A percentile compares a stretch with the other conserved stretches of the same genome.
Conservation (phyloP, 2,113 vertebrate genomes). For the Oreocharis arfaki region DNA sequence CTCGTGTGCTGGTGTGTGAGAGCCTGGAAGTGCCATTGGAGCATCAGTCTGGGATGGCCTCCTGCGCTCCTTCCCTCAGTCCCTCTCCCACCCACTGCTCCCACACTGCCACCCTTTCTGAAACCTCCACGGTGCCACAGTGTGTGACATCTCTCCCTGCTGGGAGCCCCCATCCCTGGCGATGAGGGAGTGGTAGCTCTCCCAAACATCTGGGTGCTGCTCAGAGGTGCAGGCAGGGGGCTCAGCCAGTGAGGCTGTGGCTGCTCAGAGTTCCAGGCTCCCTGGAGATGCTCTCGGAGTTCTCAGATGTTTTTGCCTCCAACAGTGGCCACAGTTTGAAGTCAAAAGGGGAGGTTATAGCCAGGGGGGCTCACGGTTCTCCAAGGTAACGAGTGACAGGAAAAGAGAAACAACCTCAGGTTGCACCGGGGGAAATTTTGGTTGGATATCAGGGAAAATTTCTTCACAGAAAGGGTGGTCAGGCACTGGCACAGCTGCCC, state of each 20-base stretch:
- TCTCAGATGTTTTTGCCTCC: neutral
- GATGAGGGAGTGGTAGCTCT: neutral
- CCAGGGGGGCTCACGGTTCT: fast-evolving
- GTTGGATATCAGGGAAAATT: neutral
- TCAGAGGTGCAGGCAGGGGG: neutral
- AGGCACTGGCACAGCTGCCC: neutral
- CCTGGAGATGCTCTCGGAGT: neutral
- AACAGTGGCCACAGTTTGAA: neutral
- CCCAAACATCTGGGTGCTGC: neutral
- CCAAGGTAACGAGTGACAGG: neutral
- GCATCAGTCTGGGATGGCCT: neutral
- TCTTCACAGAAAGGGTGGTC: neutral
- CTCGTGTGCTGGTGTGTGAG: neutral
- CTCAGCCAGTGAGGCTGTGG: neutral
- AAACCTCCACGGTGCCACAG: neutral
- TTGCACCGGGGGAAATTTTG: neutral
- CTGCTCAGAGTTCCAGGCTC: neutral
- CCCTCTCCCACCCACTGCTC: neutral
- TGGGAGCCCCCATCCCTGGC: neutral
- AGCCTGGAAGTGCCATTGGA: neutral
- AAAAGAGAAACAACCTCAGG: neutral
- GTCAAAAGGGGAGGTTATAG: neutral
- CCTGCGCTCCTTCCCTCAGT: neutral
- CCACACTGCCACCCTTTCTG: neutral
- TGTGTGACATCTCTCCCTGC: neutral